Evolutionary conservation across 2,113 vertebrate species (phyloP), one percentile per base, ranked within the genome.

Genomic region (Catharus bicknelli): DNA sequence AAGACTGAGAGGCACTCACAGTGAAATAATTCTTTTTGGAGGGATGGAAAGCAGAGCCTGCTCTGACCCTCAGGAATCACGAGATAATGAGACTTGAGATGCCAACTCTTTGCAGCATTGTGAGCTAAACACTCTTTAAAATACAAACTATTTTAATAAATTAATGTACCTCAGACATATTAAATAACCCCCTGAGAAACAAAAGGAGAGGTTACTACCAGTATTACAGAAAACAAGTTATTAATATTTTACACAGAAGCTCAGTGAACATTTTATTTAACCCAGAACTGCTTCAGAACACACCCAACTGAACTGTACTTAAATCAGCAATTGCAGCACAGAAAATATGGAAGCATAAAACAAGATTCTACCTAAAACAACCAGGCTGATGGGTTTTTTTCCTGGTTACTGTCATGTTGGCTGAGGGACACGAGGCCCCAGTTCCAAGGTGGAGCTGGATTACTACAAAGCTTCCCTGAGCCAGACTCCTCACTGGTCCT

Each of bases 401-500:
- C 43, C 63, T 77, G n/a, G 26, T 83, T 45, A 23, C 14, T 57
- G 58, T 42, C 45, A 45, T 2, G 36, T 7, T 75, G 50, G 29
- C 1, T 55, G 21, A 75, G 69, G 32, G 50, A 72, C 40, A 78
- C 0, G 0, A 88, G 54, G 54, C 51, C 66, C 64, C 58, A 23
- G 74, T 25, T 53, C 26, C 22, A 83, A 91, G 82, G 81, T 15
- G 73, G 91, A 88, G 83, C 61, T 75, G 57, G 9, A 62, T 92
- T 83, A 92, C 85, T 70, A 90, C 57, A 90, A 64, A 78, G 83
- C 51, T 86, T 27, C 81, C 30, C 5, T 7, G 58, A 84, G 62
- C 85, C 21, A 70, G 3, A 30, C 59, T 93, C 74, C 61, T 38
- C 83, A 76, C 94, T 76, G 66, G 91, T 79, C 93, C 78, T 92